Conservation (phyloP, 2,113 vertebrate species). For the Poeciliopsis retropinna region DNA sequence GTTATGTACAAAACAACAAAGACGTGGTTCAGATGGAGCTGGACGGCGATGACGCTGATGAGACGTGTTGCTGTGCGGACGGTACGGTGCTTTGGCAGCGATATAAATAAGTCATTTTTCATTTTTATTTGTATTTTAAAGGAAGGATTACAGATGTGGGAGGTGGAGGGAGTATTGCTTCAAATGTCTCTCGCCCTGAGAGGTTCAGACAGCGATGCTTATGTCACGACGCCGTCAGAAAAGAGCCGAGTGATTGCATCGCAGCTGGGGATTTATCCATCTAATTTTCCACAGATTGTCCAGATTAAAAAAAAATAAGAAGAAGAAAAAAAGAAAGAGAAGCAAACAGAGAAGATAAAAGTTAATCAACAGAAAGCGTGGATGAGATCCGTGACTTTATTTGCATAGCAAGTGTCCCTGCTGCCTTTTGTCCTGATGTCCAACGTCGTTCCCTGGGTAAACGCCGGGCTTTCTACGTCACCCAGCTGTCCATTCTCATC, state of each 20-base stretch:
- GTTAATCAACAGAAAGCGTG: slow-evolving; percentile 34
- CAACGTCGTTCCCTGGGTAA: neutral
- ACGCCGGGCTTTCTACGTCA: slow-evolving; percentile 80
- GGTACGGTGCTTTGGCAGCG: slow-evolving; percentile 94
- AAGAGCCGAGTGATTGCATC: slow-evolving; percentile 30
- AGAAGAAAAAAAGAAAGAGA: slow-evolving; percentile 17
- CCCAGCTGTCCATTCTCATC: slow-evolving; percentile 94
- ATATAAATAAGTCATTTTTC: slow-evolving; percentile 81
- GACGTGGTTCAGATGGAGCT: slow-evolving; percentile 87
- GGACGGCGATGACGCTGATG: slow-evolving; percentile 91
- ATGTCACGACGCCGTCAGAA: neutral
- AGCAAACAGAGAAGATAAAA: slow-evolving; percentile 11
- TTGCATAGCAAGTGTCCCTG: slow-evolving; percentile 57
- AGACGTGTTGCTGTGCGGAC: slow-evolving; percentile 77
- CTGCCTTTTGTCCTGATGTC: slow-evolving; percentile 31
- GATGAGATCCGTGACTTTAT: slow-evolving; percentile 38
- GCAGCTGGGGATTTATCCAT: slow-evolving; percentile 19
- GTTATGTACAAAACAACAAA: slow-evolving; percentile 87
- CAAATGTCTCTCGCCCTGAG: slow-evolving; percentile 67
- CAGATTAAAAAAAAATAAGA: slow-evolving; percentile 13
- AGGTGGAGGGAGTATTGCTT: slow-evolving; percentile 78
- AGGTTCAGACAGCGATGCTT: slow-evolving; percentile 25
- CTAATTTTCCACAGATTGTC: neutral
- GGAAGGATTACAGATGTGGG: slow-evolving; percentile 15
- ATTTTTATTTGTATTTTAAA: slow-evolving; percentile 7